phyloP scores from a whole-genome alignment of 2,113 vertebrate genomes.

The Delphinus delphis region DNA sequence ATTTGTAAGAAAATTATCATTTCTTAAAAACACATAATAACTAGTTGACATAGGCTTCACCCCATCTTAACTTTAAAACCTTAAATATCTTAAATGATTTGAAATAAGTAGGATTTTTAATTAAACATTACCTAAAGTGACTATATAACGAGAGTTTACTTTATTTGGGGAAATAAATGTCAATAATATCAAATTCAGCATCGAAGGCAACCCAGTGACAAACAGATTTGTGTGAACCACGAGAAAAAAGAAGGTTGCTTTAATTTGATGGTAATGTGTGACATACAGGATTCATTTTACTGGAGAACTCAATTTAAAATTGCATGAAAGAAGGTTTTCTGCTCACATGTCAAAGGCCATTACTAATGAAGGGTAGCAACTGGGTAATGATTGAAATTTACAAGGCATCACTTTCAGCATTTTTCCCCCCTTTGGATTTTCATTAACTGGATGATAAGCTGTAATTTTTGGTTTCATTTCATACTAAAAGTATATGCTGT shows the following conservation, averaged over 20 bases:
- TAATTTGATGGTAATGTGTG: background rate
- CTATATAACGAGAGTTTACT: background rate
- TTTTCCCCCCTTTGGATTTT: background rate
- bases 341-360: background rate
- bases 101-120: background rate
- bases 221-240: background rate
- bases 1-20: background rate
- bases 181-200: background rate
- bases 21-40: background rate
- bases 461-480: background rate
- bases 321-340: background rate
- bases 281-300: background rate
- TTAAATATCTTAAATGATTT: background rate
- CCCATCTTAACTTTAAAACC: background rate
- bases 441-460: background rate
- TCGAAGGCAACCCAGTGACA: background rate
- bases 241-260: background rate
- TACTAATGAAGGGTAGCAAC: background rate
- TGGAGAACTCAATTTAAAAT: background rate
- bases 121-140: background rate
- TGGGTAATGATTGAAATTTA: background rate
- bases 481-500: background rate
- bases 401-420: fast-evolving
- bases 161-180: background rate
- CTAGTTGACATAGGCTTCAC: fast-evolving